Evolutionary conservation across 1,140 invertebrate species (phyloP), one percentile per base, ranked within the genome.

Genomic region (Parapsyche elsis): DNA sequence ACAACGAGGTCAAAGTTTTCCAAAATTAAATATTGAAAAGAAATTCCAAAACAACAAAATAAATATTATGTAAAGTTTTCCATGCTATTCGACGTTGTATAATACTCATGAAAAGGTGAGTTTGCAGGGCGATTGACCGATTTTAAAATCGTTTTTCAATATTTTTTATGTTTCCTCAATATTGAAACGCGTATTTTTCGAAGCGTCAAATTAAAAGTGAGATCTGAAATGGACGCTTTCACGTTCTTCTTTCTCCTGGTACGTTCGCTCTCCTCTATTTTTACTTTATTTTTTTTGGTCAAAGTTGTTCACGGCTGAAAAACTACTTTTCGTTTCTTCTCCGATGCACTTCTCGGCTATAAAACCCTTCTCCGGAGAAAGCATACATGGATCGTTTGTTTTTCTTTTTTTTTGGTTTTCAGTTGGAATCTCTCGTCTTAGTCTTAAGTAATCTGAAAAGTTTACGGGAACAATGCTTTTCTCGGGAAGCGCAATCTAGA

Each of bases 401-500:
- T 61, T 61, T 21, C 9, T 19, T 2, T 61, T 61, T 9, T 19
- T 19, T 9, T n/a, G n/a, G n/a, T n/a, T 21, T 19, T 0, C 57
- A 19, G 57, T 21, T 16, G 16, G 19, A 61, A 61, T 21, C 64
- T 67, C 24, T 67, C 24, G 64, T n/a, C 12, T n/a, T 23, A 9
- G 64, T 67, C 64, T 61, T 61, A 61, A 61, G 57, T 61, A 67
- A 67, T 67, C 64, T 24, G 64, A 67, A 67, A 67, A 67, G 21
- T 67, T 67, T 26, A 67, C 24, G 64, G 14, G 24, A 67, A 26
- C 64, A 30, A 9, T 14, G 64, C 24, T 67, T 67, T 67, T 24
- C 24, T 5, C 64, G 5, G 16, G 5, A 9, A 19, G 57, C 9
- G 57, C 57, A 61, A 61, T 61, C 57, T n/a, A 61, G 1, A 61